Base-by-base conservation (phyloP, 2,888 invertebrate species). In the Macropis europaea region DNA sequence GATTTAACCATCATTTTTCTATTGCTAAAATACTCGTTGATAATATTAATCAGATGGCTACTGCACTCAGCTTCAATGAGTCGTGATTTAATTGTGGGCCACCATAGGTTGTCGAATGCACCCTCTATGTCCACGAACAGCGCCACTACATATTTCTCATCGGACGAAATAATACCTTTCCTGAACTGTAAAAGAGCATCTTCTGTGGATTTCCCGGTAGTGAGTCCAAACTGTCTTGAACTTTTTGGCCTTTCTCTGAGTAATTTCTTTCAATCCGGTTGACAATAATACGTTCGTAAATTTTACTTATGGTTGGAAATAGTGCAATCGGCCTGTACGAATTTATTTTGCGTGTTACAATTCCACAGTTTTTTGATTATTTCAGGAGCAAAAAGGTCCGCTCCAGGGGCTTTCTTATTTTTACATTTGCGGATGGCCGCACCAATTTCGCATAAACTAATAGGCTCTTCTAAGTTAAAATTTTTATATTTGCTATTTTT, bases 101-200 rank as follows among this genome's bases (percentile, higher is more conserved):
- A 56, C 48, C 56, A 57, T 9, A 66, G 3, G 13, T 66, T 50
- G 6, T 62, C 62, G 11, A 62, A 62, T 1, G 53, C 62, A 11
- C 62, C 62, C 7, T 17, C 3, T 1, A 48, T 53, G 7, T 61
- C 52, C 2, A 61, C 1, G 7, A 52, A 52, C 9, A 61, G 1
- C 5, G 45, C 52, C 1, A 53, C 15, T 9, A 26, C 13, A 26
- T 52, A 53, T 43, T 45, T 53, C 1, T 22, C 9, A 1, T 34
- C 34, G 0, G 17, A 5, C 2, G n/a, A 3, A 4, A 1, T 0
- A 1, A 45, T 11, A 1, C 1, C 1, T 6, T 26, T 22, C 22
- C 15, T 52, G 5, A 43, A 22, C 9, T 24, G 0, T 0, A 22
- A 0, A 26, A 28, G 1, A 4, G 48, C 45, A 43, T 32, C 36